Percentiles rank a stretch among this genome's conserved stretches.
phyloP scores from a whole-genome alignment of 2,797 vertebrate genomes.

The Melanotaenia parkinsoni region DNA sequence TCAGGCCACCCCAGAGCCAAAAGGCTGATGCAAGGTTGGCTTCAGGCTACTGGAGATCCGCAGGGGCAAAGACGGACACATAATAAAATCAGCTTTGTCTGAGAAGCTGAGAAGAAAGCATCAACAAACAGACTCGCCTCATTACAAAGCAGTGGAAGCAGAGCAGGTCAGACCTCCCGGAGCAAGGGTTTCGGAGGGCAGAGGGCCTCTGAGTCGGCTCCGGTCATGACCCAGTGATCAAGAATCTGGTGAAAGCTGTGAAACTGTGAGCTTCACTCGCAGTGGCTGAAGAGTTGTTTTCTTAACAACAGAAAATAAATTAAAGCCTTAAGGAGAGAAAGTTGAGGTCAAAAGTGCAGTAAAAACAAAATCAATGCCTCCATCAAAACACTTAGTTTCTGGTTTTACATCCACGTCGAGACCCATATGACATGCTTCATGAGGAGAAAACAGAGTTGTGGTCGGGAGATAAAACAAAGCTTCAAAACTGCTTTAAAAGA shows the following conservation, averaged over 20 bases:
- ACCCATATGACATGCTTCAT: neutral
- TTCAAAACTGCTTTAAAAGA: no score
- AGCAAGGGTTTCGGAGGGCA: neutral
- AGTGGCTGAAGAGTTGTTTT: constrained; percentile 30
- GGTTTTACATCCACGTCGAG: neutral
- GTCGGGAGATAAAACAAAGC: no score
- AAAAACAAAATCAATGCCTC: neutral
- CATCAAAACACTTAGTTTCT: neutral
- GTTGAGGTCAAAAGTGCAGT: constrained; percentile 32
- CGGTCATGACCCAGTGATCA: constrained; percentile 5
- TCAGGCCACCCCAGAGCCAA: constrained; percentile 32
- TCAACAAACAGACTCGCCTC: constrained; percentile 31
- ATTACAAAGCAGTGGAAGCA: constrained; percentile 32
- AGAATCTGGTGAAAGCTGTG: constrained; percentile 1
- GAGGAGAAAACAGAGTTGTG: no score
- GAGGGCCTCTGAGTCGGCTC: constrained; percentile 10
- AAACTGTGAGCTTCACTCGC: constrained; percentile 4
- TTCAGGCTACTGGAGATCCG: constrained; percentile 23
- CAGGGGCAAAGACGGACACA: constrained; percentile 3
- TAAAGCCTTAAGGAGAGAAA: constrained; percentile 20
- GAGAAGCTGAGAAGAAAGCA: constrained; percentile 19
- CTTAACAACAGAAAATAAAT: constrained; percentile 34
- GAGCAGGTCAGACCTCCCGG: constrained; percentile 11
- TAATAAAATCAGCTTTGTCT: constrained; percentile 31
- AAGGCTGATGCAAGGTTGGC: constrained; percentile 44